Base-by-base conservation (phyloP, 1,140 invertebrate genomes). In the Drosophila kohkoa region DNA sequence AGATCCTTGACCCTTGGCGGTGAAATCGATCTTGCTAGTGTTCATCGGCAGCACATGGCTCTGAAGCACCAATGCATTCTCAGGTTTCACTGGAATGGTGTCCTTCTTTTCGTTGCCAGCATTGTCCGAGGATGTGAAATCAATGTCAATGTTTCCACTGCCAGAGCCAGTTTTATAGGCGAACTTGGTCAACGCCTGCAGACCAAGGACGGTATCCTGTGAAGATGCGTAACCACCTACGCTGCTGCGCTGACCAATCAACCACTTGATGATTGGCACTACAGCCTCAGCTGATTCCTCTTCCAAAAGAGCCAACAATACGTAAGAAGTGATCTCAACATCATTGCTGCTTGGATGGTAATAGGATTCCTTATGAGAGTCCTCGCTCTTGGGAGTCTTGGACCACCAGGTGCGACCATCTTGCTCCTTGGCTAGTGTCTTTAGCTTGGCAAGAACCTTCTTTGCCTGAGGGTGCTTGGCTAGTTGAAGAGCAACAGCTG, bases 321-420 rank as follows among this genome's bases (percentile, higher is more conserved):
- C 95, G 81, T 97, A 97, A 0, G 96, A 94, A 1, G 96, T 96
- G 79, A 96, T 96, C 92, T 98, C 96, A 25, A 97, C 94, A 82
- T 96, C 95, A 11, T 95, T 93, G 11, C 96, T 95, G 65, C 93
- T 93, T 0, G 94, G 93, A 75, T 94, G 83, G 79, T 70, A 82
- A 11, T 55, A 59, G 6, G 28, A 0, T 1, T 38, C 5, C 0
- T 46, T 20, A 81, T 62, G 90, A 2, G 7, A 7, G 0, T 58
- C 57, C 0, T 38, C 28, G 5, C 52, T 30, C 1, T 25, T 35
- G 3, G 93, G 85, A 2, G 72, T 6, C 59, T 92, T 92, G 0
- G 91, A 81, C 91, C 91, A 92, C 91, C 89, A 92, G 65, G 78
- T 88, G 5, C 60, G 79, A 30, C 73, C 86, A 62, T 87, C 71